Base-by-base conservation (phyloP, 2,888 invertebrate genomes). In the Zaprionus lineosus region DNA sequence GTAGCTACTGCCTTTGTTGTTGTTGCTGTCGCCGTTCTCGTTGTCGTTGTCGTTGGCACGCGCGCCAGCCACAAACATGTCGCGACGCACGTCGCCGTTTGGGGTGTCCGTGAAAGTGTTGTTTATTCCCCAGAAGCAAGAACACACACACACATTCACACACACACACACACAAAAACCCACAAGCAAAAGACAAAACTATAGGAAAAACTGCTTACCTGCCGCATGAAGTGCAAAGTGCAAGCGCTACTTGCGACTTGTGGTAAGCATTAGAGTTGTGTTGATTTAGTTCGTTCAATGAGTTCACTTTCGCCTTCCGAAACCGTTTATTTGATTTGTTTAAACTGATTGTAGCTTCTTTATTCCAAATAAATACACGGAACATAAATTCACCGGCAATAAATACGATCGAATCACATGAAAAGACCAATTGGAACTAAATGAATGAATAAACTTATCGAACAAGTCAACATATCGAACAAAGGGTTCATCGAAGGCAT, bases 21-120 rank as follows among this genome's bases (percentile, higher is more conserved):
- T 44, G 15, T 8, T 33, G 14, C 16, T 36, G 39, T 31, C 31
- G n/a, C 36, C 24, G 6, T 36, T 18, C 28, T 37, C 21, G 9
- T 29, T 52, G 19, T 48, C 43, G 48, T 53, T 44, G 48, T 55
- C 57, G 58, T 55, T 67, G 79, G 73, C 76, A 75, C 66, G 63
- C 69, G 48, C 46, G 50, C 36, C 55, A 67, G 70, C 81, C 74
- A 76, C 76, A 77, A 81, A 77, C 71, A 81, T 71, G 82, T 70
- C 68, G 71, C 71, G 71, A 70, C 68, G 71, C 68, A 47, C 50
- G 65, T 55, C 71, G 60, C 50, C 70, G 36, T 68, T 68, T 64
- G 37, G 65, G 53, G 44, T 70, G 65, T 64, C 71, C 68, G 71
- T 68, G 73, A 76, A 76, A 79, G 67, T 70, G 57, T 76, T 76